Conservation (phyloP, 2,113 vertebrate species). For the Chauna torquata region DNA sequence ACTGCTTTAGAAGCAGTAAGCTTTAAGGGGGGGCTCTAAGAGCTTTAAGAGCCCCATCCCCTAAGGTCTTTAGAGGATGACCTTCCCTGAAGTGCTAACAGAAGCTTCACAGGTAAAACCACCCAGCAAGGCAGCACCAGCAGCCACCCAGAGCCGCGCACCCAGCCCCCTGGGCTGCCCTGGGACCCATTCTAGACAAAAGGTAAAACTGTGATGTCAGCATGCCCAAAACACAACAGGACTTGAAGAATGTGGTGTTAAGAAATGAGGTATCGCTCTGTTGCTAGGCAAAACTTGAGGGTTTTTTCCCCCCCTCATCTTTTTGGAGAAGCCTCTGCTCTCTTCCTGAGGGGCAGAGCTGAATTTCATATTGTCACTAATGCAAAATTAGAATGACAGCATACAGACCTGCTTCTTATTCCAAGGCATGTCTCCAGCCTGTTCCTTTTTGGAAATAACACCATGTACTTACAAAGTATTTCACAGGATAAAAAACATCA, state of each 20-base stretch:
- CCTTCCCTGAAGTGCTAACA: rapidly evolving
- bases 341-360: constrained; percentile 43
- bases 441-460: constrained; percentile 13
- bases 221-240: neutral
- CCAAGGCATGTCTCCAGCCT: constrained; percentile 40
- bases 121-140: neutral
- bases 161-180: rapidly evolving
- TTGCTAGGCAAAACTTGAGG: constrained; percentile 36
- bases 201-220: neutral
- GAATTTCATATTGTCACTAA: constrained; percentile 42
- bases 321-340: constrained; percentile 37
- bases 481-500: neutral
- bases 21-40: too few species aligned
- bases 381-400: constrained; percentile 28
- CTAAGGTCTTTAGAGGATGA: rapidly evolving
- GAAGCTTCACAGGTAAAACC: neutral
- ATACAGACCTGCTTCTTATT: constrained; percentile 34
- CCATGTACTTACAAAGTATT: neutral
- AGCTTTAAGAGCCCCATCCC: too few species aligned
- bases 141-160: rapidly evolving
- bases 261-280: neutral
- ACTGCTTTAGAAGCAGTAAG: neutral
- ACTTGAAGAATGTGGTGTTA: neutral
- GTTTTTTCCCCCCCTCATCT: neutral
- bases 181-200: neutral